Base-by-base conservation (phyloP, 2,113 vertebrate genomes). In the Brachyhypopomus occidentalis region DNA sequence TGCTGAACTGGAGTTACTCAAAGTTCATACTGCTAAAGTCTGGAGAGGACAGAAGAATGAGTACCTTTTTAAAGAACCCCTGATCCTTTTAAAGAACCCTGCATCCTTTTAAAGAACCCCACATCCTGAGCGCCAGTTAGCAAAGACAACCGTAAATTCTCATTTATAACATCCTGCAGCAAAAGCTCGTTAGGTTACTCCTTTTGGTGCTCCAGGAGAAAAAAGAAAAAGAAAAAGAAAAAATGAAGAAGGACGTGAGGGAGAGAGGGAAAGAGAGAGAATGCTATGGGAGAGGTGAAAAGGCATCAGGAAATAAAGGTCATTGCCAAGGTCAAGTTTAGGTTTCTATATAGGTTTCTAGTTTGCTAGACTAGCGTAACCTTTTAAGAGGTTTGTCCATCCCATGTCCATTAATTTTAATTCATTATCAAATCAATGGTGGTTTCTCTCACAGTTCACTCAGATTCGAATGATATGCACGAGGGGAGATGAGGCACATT, bases 161-260 rank as follows among this genome's bases (percentile, higher is more conserved):
- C 96, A 99, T 99, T 99, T 99, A 98, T 97, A 98, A 98, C 96
- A 98, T 97, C 97, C 97, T 97, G 94, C 97, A 98, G 95, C 96
- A 97, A 99, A 98, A 96, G 96, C 96, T 97, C 94, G 92, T 95
- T 97, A 98, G 96, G 97, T 98, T 98, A 97, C 97, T 98, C 96
- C 94, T 96, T 97, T 96, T 93, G 96, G 97, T 95, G 94, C 96
- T 96, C 94, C 8, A 59, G 30, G 63, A 0, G 5, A 90, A 92
- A 89, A 94, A 89, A 87, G 88, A 85, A 83, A 89, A 81, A 20
- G n/a, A 83, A 83, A 83, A 80, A 84, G 89, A 84, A 4, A 8
- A 5, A 6, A 82, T 87, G 87, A 19, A 64, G 20, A 5, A n/a
- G 82, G 79, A 89, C 83, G 87, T 86, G 83, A 64, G 87, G 89